Evolutionary conservation across 2,113 vertebrate genomes (phyloP).

Genomic region (Sorex araneus): DNA sequence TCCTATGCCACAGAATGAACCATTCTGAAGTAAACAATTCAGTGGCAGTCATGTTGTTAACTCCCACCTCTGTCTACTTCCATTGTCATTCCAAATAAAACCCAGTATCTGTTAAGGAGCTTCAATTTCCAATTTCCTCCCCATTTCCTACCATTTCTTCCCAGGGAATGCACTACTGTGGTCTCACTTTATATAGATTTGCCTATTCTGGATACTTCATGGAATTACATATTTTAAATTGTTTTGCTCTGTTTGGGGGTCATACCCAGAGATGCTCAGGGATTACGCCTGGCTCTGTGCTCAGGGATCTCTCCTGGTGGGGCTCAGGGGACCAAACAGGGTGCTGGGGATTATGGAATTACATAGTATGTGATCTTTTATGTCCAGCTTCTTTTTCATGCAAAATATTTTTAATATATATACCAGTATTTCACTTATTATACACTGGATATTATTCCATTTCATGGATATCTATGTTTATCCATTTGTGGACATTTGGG

Average conservation of each 20-base stretch:
- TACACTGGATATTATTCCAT: not conserved
- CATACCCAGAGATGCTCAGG: too few species aligned
- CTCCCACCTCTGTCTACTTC: not conserved
- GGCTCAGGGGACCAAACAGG: too few species aligned
- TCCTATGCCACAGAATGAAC: not conserved
- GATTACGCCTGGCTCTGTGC: too few species aligned
- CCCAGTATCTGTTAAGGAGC: not conserved
- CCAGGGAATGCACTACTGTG: not conserved
- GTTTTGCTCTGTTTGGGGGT: too few species aligned
- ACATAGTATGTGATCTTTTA: not conserved
- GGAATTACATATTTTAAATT: not conserved
- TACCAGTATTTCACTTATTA: not conserved
- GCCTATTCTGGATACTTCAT: not conserved
- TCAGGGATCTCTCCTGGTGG: too few species aligned
- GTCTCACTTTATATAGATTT: slow-evolving; percentile 8
- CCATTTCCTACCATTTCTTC: not conserved
- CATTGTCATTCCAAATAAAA: not conserved
- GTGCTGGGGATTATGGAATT: not conserved
- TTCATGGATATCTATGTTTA: not conserved
- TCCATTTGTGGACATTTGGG: not conserved
- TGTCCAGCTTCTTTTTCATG: not conserved
- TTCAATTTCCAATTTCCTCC: not conserved
- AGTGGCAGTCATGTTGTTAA: not conserved
- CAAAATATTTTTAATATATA: not conserved
- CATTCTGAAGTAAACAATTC: not conserved